Conservation (phyloP, 1,140 invertebrate genomes). For the Popillia japonica region DNA sequence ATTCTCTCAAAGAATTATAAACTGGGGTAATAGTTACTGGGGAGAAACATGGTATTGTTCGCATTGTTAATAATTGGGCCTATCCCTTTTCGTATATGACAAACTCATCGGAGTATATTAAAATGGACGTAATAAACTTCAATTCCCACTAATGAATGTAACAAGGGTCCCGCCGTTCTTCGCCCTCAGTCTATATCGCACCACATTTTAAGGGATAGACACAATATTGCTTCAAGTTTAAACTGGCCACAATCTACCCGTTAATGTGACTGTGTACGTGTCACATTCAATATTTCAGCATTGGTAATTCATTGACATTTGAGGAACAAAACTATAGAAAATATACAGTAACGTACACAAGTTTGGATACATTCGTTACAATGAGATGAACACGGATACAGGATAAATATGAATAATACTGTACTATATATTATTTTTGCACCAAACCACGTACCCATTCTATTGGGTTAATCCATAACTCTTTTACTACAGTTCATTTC, state of each 20-base stretch:
- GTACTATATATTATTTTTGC: no score
- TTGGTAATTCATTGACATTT: slow-evolving; percentile 11
- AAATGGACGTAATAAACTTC: slow-evolving; percentile 30
- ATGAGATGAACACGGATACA: not conserved
- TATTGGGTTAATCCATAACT: no score
- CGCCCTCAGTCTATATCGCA: slow-evolving; percentile 14
- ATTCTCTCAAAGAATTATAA: not conserved
- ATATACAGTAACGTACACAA: not conserved
- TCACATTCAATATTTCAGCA: not conserved
- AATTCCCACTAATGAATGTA: slow-evolving; percentile 33
- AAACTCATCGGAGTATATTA: slow-evolving; percentile 30
- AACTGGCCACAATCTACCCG: not conserved
- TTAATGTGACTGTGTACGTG: slow-evolving; percentile 20
- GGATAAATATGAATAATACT: no score
- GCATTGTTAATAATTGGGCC: not conserved
- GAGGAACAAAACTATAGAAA: not conserved
- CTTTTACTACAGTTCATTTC: no score
- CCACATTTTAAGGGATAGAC: slow-evolving; percentile 25
- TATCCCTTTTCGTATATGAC: slow-evolving; percentile 19
- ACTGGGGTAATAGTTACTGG: not conserved
- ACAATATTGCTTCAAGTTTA: slow-evolving; percentile 31
- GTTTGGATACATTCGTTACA: not conserved
- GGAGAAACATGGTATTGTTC: not conserved
- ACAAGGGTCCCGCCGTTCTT: slow-evolving; percentile 15
- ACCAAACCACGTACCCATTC: no score